These are phyloP conservation scores for Serinus canaria DNA, from an alignment of 2,113 vertebrate genomes.

Conservation along the genomic window DNA sequence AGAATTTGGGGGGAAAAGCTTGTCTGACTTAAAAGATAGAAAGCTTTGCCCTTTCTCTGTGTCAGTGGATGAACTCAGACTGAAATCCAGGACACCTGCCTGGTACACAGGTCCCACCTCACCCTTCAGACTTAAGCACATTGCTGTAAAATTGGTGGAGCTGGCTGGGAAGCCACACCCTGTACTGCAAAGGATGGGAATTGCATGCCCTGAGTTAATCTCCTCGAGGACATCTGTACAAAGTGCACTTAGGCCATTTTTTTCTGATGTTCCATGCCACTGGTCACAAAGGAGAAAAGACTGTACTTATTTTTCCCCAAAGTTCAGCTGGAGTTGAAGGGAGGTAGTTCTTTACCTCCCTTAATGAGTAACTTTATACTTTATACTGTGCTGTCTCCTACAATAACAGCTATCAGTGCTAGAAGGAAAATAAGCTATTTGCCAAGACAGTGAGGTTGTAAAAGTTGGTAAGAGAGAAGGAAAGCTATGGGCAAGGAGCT, in stretches of 20 bases:
- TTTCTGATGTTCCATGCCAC: not conserved
- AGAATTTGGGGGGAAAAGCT: not conserved
- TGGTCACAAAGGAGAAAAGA: not conserved
- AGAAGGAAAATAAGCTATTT: not conserved
- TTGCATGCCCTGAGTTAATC: not conserved
- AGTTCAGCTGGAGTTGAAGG: slow-evolving; percentile 13
- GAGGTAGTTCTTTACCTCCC: not conserved
- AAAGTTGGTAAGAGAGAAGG: not conserved
- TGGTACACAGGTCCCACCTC: not conserved
- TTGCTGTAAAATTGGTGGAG: not conserved
- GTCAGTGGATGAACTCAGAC: not conserved
- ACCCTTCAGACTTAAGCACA: not conserved
- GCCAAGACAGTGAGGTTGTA: not conserved
- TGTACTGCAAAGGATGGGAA: not conserved
- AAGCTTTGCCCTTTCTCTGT: not conserved
- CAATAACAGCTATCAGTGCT: not conserved
- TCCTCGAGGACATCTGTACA: not conserved
- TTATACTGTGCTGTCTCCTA: not conserved
- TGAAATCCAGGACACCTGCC: not conserved
- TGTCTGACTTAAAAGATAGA: not conserved
- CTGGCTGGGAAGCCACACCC: not conserved
- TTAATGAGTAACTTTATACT: not conserved
- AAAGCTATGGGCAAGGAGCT: not conserved
- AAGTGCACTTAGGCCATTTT: not conserved
- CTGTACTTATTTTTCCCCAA: not conserved